Percentiles rank a stretch among this genome's conserved stretches.
phyloP scores from a whole-genome alignment of 2,113 vertebrate genomes.

The Astur gentilis region DNA sequence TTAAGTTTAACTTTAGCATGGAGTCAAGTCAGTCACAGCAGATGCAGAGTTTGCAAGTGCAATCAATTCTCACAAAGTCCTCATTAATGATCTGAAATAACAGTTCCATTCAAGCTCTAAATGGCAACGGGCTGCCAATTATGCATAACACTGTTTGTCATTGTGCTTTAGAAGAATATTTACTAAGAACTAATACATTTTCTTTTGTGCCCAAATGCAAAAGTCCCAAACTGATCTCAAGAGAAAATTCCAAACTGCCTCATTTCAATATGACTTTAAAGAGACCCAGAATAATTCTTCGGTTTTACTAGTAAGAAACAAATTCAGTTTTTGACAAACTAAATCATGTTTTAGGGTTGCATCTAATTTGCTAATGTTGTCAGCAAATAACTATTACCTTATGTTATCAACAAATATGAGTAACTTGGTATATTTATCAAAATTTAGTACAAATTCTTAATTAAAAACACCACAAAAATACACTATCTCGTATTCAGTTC shows the following conservation, averaged over 20 bases:
- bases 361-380: neutral
- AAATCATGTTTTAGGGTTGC: neutral
- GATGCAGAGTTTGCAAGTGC: neutral
- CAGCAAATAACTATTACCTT: neutral
- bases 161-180: neutral
- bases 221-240: neutral
- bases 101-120: neutral
- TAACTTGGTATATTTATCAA: neutral
- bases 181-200: neutral
- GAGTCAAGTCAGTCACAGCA: neutral
- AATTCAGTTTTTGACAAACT: neutral
- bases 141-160: neutral
- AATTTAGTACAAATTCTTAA: neutral
- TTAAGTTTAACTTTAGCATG: neutral
- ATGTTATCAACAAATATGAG: neutral
- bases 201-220: neutral
- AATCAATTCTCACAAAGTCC: neutral
- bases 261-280: neutral
- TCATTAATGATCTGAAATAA: neutral
- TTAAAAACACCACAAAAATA: neutral
- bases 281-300: neutral
- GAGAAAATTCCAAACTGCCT: neutral
- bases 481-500: neutral
- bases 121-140: neutral
- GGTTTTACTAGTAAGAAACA: neutral